phyloP scores from a whole-genome alignment of 2,888 invertebrate species.

The Penaeus monodon region DNA sequence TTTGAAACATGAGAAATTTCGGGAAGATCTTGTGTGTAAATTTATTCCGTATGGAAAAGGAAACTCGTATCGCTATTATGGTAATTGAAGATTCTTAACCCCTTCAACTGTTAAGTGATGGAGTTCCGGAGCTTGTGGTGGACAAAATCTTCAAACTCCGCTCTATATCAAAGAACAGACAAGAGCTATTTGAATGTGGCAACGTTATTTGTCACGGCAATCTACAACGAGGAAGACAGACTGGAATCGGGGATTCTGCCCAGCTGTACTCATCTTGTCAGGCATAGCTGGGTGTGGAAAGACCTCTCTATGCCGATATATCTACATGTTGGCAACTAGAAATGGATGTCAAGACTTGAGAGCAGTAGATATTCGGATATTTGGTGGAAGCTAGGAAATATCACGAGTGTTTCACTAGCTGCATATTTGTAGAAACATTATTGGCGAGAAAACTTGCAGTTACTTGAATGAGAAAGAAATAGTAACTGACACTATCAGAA shows the following conservation, averaged over 20 bases:
- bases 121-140: slow-evolving; percentile 36
- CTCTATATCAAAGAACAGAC: slow-evolving; percentile 22
- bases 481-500: slow-evolving; percentile 21
- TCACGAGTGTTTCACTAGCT: slow-evolving; percentile 23
- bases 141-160: slow-evolving; percentile 49
- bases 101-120: slow-evolving; percentile 42
- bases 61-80: slow-evolving; percentile 25
- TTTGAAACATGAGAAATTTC: slow-evolving; percentile 41
- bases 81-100: slow-evolving; percentile 41
- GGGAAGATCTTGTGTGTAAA: slow-evolving; percentile 38
- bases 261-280: slow-evolving; percentile 29
- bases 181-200: slow-evolving; percentile 14
- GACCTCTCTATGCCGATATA: slow-evolving; percentile 39
- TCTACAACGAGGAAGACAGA: not conserved
- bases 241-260: slow-evolving; percentile 22
- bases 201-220: slow-evolving; percentile 7
- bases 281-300: slow-evolving; percentile 54
- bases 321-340: slow-evolving; percentile 33
- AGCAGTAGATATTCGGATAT: slow-evolving; percentile 35
- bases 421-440: slow-evolving; percentile 15
- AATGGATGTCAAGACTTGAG: slow-evolving; percentile 1
- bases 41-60: slow-evolving; percentile 29
- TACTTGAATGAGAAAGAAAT: slow-evolving; percentile 47
- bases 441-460: slow-evolving; percentile 45
- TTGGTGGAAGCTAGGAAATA: slow-evolving; percentile 37